Base-by-base conservation (phyloP, 2,888 invertebrate genomes). In the Pyrocoelia pectoralis region DNA sequence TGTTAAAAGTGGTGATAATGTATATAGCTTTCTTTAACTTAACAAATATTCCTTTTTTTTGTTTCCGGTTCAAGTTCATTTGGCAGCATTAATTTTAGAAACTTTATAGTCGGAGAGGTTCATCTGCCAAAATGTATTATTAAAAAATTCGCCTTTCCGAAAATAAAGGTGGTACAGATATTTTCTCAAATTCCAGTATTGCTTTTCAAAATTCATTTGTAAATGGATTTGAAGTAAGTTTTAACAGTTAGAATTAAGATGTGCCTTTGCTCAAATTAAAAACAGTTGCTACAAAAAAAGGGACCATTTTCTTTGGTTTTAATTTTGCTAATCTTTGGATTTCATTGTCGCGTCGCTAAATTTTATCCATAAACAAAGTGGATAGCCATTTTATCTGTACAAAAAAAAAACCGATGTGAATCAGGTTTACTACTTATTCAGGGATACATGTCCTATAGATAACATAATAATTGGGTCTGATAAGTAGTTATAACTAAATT, bases 1-100 rank as follows among this genome's bases (percentile, higher is more conserved):
- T 72, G 72, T 71, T 70, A 66, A 24, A 59, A 70, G 67, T 71
- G 72, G 73, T 73, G 73, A 73, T 73, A 73, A 67, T 71, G 68
- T 72, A 72, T 56, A 71, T 68, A 73, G 65, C 68, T 61, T 56
- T 61, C 49, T 48, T 33, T 46, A 14, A 49, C 43, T 40, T 66
- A 64, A 58, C 57, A 33, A 33, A 33, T 61, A 61, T 65, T 68
- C 67, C 15, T 46, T 10, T 13, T 3, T 17, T 46, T 46, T 9
- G 8, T 17, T 46, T 46, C 33, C 33, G 3, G 8, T 33, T 33
- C n/a, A 33, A 33, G 48, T 10, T 13, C 9, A 13, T 53, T 46
- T 46, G 40, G 59, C 51, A 53, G 29, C 52, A 28, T 56, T 4
- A n/a, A 33, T 33, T n/a, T 6, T 33, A 8, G n/a, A n/a, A 33